phyloP scores from a whole-genome alignment of 2,797 vertebrate genomes.

The Lutjanus argentimaculatus region DNA sequence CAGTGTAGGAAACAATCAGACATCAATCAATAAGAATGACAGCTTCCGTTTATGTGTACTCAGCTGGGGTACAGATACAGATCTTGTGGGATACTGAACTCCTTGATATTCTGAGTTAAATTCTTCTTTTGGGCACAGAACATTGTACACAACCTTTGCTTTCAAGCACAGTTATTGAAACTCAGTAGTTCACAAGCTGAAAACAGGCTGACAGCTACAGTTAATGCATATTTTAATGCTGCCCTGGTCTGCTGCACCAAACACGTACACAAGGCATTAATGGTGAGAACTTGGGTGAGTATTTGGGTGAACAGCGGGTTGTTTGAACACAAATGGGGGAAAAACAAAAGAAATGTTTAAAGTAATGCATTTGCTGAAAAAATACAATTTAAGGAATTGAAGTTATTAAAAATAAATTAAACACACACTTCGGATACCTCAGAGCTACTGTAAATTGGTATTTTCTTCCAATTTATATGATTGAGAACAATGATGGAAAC shows the following conservation, averaged over 20 bases:
- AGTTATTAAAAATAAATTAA: slow-evolving; percentile 48
- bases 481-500: background rate
- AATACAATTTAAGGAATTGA: background rate
- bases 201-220: slow-evolving; percentile 25
- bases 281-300: slow-evolving; percentile 14
- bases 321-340: background rate
- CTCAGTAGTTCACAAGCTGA: slow-evolving; percentile 50
- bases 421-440: slow-evolving; percentile 15
- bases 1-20: slow-evolving; percentile 74
- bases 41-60: slow-evolving; percentile 60
- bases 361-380: slow-evolving; percentile 20
- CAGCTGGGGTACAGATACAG: slow-evolving; percentile 24
- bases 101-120: background rate
- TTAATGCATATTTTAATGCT: slow-evolving; percentile 29
- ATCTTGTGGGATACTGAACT: slow-evolving; percentile 20
- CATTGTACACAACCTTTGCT: slow-evolving; percentile 19
- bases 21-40: slow-evolving; percentile 72
- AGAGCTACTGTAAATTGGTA: background rate
- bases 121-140: slow-evolving; percentile 11
- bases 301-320: slow-evolving; percentile 4
- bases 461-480: background rate
- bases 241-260: slow-evolving; percentile 34
- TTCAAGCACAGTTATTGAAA: slow-evolving; percentile 25
- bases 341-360: background rate
- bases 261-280: slow-evolving; percentile 48